Evolutionary conservation across 2,888 invertebrate genomes (phyloP).

Genomic region (Macaria notata): DNA sequence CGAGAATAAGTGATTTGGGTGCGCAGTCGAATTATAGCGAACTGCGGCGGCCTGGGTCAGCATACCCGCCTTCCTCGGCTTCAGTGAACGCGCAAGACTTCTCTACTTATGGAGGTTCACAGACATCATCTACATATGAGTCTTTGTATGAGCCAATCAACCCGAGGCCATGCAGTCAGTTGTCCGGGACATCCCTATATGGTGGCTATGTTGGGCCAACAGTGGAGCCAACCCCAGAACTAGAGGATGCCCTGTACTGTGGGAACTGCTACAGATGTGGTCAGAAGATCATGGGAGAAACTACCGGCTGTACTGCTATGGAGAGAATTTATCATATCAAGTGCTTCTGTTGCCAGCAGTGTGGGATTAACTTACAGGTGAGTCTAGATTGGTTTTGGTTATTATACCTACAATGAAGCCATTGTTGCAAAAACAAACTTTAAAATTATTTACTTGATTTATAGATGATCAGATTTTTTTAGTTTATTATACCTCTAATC

Average conservation of each 20-base stretch:
- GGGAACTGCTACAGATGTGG: slow-evolving; percentile 97
- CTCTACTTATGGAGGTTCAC: slow-evolving; percentile 80
- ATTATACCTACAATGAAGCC: too few species aligned
- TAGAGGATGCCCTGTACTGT: slow-evolving; percentile 86
- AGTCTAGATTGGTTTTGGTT: slow-evolving; percentile 1
- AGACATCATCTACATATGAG: slow-evolving; percentile 86
- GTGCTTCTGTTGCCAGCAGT: slow-evolving; percentile 97
- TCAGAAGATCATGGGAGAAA: slow-evolving; percentile 96
- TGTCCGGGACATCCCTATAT: slow-evolving; percentile 83
- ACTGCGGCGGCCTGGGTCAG: slow-evolving; percentile 81
- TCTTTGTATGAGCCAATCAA: slow-evolving; percentile 85
- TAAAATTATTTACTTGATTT: too few species aligned
- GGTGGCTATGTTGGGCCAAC: slow-evolving; percentile 86
- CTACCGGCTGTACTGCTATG: slow-evolving; percentile 98
- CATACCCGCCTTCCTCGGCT: slow-evolving; percentile 77
- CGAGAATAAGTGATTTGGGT: slow-evolving; percentile 72
- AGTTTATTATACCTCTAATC: neutral
- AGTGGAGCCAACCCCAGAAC: slow-evolving; percentile 90
- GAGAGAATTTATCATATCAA: slow-evolving; percentile 97
- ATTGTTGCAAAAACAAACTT: too few species aligned
- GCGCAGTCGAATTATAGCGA: slow-evolving; percentile 85
- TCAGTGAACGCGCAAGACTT: slow-evolving; percentile 79
- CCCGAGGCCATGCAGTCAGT: slow-evolving; percentile 82
- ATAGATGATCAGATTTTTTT: too few species aligned
- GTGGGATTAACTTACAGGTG: slow-evolving; percentile 91